phyloP scores from a whole-genome alignment of 2,113 vertebrate genomes.

The Shinisaurus crocodilurus region DNA sequence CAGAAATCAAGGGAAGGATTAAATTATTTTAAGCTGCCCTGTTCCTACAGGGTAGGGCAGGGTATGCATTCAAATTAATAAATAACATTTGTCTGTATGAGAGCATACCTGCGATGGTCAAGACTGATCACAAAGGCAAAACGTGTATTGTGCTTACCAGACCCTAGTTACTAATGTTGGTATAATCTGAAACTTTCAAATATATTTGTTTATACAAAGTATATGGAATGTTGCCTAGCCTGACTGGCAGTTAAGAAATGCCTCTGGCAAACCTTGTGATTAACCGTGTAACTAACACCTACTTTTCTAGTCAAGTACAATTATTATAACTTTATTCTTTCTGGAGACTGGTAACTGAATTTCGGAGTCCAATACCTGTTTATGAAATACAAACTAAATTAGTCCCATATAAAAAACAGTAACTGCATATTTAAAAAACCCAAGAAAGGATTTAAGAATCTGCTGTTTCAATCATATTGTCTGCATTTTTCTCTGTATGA shows the following conservation, averaged over 20 bases:
- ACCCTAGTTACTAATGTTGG: conserved; percentile 52
- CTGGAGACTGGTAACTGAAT: conserved; percentile 40
- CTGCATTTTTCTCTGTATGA: not conserved
- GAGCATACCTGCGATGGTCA: not conserved
- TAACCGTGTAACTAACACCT: conserved; percentile 63
- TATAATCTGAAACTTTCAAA: conserved; percentile 63
- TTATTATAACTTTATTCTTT: conserved; percentile 58
- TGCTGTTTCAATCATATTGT: not conserved
- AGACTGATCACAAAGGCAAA: not conserved
- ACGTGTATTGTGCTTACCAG: not conserved
- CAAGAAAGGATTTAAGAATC: not conserved
- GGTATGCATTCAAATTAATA: not conserved
- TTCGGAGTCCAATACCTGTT: conserved; percentile 48
- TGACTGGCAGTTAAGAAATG: conserved; percentile 64
- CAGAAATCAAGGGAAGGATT: not conserved
- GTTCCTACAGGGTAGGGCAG: not conserved
- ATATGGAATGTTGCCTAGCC: conserved; percentile 63
- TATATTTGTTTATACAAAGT: conserved; percentile 60
- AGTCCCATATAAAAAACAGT: not conserved
- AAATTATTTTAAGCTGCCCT: not conserved
- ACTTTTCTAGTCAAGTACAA: conserved; percentile 66
- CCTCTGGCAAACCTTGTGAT: conserved; percentile 67
- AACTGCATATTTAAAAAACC: not conserved
- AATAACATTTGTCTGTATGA: conserved; percentile 1
- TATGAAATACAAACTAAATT: not conserved